These are phyloP conservation scores for Psilanteris sp. DNA, from an alignment of 1,140 invertebrate species.

Conservation along the genomic window DNA sequence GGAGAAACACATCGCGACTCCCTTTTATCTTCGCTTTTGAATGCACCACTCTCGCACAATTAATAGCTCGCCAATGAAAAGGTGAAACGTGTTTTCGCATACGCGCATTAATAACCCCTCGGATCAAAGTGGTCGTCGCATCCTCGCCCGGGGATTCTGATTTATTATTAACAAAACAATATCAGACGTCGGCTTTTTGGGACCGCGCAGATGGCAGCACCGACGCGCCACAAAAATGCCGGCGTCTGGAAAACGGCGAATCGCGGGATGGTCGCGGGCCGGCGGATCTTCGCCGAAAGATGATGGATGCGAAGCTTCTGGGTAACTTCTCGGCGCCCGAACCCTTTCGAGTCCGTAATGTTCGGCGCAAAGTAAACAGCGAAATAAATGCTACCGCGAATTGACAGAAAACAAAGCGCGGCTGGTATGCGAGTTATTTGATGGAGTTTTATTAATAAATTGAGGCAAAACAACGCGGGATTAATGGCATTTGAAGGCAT, in stretches of 20 bases:
- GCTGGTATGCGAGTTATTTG: too few species aligned
- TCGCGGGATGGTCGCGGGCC: constrained; percentile 1
- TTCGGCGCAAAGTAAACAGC: too few species aligned
- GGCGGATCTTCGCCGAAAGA: neutral
- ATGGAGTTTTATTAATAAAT: too few species aligned
- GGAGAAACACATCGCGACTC: constrained; percentile 6
- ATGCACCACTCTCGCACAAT: constrained; percentile 20
- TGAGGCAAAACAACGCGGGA: too few species aligned
- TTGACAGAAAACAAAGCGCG: too few species aligned
- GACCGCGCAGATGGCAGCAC: constrained; percentile 1
- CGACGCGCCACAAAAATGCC: too few species aligned
- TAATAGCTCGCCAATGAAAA: constrained; percentile 26
- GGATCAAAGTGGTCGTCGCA: constrained; percentile 19
- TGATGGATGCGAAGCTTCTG: constrained; percentile 8
- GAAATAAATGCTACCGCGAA: too few species aligned
- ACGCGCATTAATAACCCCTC: constrained; percentile 18
- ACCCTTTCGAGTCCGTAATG: too few species aligned
- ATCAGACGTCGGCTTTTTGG: neutral
- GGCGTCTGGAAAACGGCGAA: constrained; percentile 5
- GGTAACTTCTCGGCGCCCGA: too few species aligned
- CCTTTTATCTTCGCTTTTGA: constrained; percentile 13
- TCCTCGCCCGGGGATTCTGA: constrained; percentile 1
- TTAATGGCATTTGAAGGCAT: too few species aligned
- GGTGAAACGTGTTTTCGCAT: neutral
- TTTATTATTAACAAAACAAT: constrained; percentile 22